Base-by-base conservation (phyloP, 2,797 vertebrate species). In the Kryptopterus vitreolus region DNA sequence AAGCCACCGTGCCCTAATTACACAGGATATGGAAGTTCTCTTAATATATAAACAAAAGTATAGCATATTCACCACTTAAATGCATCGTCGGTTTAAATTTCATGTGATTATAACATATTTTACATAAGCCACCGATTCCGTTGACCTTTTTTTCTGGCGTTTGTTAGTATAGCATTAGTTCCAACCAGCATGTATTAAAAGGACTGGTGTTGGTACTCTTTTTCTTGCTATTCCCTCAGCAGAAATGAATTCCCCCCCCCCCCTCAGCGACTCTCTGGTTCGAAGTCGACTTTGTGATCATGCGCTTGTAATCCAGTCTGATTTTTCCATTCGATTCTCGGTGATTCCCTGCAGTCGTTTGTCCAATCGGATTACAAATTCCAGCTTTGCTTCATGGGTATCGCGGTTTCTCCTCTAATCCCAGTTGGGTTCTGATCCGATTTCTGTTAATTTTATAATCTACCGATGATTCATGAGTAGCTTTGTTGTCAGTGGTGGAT, bases 381-480 rank as follows among this genome's bases (percentile, higher is more conserved):
- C 15, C 33, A 6, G 73, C 62, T 69, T 52, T 59, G 13, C 48
- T 18, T 53, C 12, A 26, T 3, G 68, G 3, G 50, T 55, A 24
- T 43, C 0, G 65, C 43, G 33, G 48, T 46, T 50, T 29, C 29
- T 57, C 0, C 22, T n/a, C 43, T 73, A 59, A 78, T 74, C 77
- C 43, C 33, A 43, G 63, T 24, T 29, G 66, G 50, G 66, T 80
- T 20, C 35, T 81, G 31, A 63, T 57, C 31, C 31, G 50, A 6
- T 24, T 35, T 29, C 7, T 6, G 2, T 35, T 55, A n/a, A n/a
- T 7, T 12, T 72, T 72, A 8, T 62, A 62, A 24, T 63, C 48
- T 57, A 58, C 58, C 9, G 12, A 71, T 82, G 84, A 83, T 89
- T 88, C 81, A 89, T 43, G 38, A 87, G 82, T 80, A 13, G 16